A percentile compares a stretch with the other conserved stretches of the same genome.
phyloP scores from a whole-genome alignment of 2,888 invertebrate genomes.

The Oscheius sp. region DNA sequence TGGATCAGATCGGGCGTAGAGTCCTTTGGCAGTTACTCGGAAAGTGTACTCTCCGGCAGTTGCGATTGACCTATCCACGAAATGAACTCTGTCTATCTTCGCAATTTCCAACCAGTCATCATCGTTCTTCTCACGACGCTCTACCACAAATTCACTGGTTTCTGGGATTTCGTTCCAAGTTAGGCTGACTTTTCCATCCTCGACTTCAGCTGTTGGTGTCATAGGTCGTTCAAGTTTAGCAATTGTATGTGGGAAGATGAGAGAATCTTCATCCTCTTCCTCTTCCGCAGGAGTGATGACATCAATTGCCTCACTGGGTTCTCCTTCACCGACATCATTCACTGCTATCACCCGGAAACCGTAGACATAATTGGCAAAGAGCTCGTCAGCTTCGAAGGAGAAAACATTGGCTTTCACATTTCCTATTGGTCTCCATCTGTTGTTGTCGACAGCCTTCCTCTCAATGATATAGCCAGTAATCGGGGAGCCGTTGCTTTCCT shows the following conservation, averaged over 20 bases:
- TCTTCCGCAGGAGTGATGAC: conserved; percentile 56
- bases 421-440: conserved; percentile 59
- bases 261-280: conserved; percentile 43
- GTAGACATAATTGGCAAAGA: conserved; percentile 65
- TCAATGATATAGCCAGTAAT: conserved; percentile 66
- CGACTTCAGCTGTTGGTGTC: conserved; percentile 45
- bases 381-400: conserved; percentile 56
- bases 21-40: conserved; percentile 59
- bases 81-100: conserved; percentile 58
- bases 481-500: conserved; percentile 82
- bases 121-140: conserved; percentile 43
- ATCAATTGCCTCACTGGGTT: conserved; percentile 62
- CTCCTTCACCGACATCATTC: conserved; percentile 66
- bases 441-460: conserved; percentile 60
- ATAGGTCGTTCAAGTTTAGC: conserved; percentile 50
- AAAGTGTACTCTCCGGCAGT: conserved; percentile 62
- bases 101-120: conserved; percentile 69
- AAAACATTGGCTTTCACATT: conserved; percentile 44
- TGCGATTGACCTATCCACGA: conserved; percentile 65
- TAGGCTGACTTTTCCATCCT: conserved; percentile 55
- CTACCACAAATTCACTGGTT: conserved; percentile 54
- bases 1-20: conserved; percentile 50
- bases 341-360: conserved; percentile 64
- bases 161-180: conserved; percentile 55
- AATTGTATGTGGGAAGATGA: conserved; percentile 50